These are phyloP conservation scores for Ailurus styani DNA, from an alignment of 2,113 vertebrate genomes.

Conservation along the genomic window DNA sequence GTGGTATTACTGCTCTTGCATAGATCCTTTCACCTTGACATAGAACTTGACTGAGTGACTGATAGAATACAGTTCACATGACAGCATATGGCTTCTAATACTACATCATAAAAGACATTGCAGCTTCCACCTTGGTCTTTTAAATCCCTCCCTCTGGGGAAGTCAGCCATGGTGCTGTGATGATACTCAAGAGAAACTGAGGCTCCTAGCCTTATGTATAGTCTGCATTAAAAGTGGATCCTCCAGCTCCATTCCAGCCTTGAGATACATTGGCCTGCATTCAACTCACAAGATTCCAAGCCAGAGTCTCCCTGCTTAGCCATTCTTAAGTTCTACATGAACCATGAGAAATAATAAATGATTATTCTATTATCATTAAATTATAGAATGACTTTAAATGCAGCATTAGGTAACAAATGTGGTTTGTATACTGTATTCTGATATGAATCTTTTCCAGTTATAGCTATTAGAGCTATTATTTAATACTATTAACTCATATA, in stretches of 20 bases:
- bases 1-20: not conserved
- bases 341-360: not conserved
- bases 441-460: not conserved
- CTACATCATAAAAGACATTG: not conserved
- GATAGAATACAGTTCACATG: not conserved
- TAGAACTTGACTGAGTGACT: not conserved
- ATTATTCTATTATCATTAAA: not conserved
- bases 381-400: not conserved
- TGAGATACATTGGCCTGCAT: not conserved
- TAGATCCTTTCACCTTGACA: not conserved
- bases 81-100: not conserved
- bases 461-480: not conserved
- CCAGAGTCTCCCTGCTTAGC: not conserved
- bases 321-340: not conserved
- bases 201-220: fast-evolving
- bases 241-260: not conserved
- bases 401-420: not conserved
- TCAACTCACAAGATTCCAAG: not conserved
- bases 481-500: not conserved
- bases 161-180: not conserved
- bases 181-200: not conserved
- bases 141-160: not conserved
- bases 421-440: not conserved
- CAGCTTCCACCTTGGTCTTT: not conserved
- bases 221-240: not conserved